phyloP scores from a whole-genome alignment of 2,888 invertebrate genomes.

The Drosophila phalerata region DNA sequence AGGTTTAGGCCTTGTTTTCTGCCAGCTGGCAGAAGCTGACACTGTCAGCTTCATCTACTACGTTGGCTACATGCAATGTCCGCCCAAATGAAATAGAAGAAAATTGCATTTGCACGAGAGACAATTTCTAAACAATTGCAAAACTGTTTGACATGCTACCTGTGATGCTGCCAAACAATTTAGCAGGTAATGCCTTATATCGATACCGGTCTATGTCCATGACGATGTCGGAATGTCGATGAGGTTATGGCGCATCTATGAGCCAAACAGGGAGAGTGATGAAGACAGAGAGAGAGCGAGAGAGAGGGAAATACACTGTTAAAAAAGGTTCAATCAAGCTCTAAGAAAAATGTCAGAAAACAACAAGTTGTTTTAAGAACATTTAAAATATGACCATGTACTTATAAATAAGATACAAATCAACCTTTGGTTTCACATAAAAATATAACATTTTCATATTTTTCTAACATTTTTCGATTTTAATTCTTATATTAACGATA shows the following conservation, averaged over 20 bases:
- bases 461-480: too few relatives aligned
- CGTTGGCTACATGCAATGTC: slow-evolving; percentile 55
- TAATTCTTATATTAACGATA: too few relatives aligned
- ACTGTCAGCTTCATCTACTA: slow-evolving; percentile 35
- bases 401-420: too few relatives aligned
- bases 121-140: slow-evolving; percentile 83
- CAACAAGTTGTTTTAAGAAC: too few relatives aligned
- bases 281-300: background rate
- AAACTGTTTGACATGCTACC: slow-evolving; percentile 80
- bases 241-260: slow-evolving; percentile 4
- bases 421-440: too few relatives aligned
- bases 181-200: slow-evolving; percentile 82
- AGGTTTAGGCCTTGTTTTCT: slow-evolving; percentile 18
- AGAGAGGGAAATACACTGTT: background rate
- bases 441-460: too few relatives aligned
- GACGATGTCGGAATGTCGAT: slow-evolving; percentile 12
- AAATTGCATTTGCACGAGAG: slow-evolving; percentile 81
- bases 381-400: too few relatives aligned
- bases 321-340: too few relatives aligned
- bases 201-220: slow-evolving; percentile 60
- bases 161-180: slow-evolving; percentile 80
- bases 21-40: slow-evolving; percentile 57
- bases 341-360: too few relatives aligned
- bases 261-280: background rate
- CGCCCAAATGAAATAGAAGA: slow-evolving; percentile 80